phyloP scores from a whole-genome alignment of 2,113 vertebrate species.

The Ciconia boyciana region DNA sequence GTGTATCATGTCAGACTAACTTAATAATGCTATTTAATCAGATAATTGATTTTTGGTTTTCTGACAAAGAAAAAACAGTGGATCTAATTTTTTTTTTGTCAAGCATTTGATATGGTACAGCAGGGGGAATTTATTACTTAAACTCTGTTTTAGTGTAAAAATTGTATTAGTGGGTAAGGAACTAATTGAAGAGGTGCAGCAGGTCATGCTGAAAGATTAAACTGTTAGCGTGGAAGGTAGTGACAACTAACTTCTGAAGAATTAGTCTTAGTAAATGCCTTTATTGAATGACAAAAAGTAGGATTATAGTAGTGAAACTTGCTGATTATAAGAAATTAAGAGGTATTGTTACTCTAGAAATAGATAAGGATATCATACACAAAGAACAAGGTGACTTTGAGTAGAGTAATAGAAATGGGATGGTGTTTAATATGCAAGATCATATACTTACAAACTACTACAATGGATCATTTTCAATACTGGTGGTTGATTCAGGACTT shows the following conservation, averaged over 20 bases:
- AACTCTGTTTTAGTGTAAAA: background rate
- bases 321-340: background rate
- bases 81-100: background rate
- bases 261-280: background rate
- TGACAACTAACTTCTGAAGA: background rate
- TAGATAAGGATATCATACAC: background rate
- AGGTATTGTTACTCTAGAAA: background rate
- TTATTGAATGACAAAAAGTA: background rate
- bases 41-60: background rate
- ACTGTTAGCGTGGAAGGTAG: background rate
- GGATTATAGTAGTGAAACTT: background rate
- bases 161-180: background rate
- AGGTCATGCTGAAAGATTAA: background rate
- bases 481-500: background rate
- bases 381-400: background rate
- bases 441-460: background rate
- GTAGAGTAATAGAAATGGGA: background rate
- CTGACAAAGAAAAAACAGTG: background rate
- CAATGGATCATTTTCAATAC: background rate
- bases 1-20: background rate
- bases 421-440: background rate
- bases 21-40: background rate
- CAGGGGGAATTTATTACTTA: background rate
- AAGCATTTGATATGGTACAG: background rate
- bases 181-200: background rate